Conservation (phyloP, 2,888 invertebrate genomes). For the Cylloceria caligata region DNA sequence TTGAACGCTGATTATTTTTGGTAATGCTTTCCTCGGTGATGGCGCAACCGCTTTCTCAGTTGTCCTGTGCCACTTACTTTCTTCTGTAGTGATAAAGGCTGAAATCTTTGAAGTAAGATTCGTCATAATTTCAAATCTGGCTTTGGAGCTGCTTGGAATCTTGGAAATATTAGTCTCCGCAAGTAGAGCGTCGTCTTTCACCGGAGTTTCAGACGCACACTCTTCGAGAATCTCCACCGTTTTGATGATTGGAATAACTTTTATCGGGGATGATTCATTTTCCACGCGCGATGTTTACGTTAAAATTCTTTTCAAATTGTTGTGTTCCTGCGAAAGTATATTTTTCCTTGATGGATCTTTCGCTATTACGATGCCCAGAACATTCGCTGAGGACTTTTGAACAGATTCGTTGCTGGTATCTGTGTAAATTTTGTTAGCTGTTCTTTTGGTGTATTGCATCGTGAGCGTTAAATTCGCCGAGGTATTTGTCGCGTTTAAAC, state of each 20-base stretch:
- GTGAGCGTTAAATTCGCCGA: constrained; percentile 63
- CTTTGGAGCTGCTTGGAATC: constrained; percentile 80
- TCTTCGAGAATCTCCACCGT: constrained; percentile 66
- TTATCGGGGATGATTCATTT: constrained; percentile 76
- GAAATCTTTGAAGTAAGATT: constrained; percentile 80
- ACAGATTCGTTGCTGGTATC: constrained; percentile 70
- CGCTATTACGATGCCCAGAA: neutral
- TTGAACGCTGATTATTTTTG: constrained; percentile 70
- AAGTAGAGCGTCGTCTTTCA: constrained; percentile 77
- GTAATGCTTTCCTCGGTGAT: constrained; percentile 47
- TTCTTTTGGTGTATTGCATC: constrained; percentile 57
- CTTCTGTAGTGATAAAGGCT: constrained; percentile 72
- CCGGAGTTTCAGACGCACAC: constrained; percentile 78
- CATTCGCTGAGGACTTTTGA: constrained; percentile 38
- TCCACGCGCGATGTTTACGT: constrained; percentile 18
- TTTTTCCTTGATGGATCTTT: neutral
- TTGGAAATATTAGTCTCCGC: constrained; percentile 80
- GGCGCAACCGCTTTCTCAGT: neutral
- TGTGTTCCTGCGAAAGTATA: neutral
- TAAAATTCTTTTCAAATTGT: neutral
- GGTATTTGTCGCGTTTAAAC: constrained; percentile 65
- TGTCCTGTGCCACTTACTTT: neutral
- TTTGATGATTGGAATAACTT: constrained; percentile 75
- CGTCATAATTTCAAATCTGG: constrained; percentile 77
- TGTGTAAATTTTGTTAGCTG: constrained; percentile 63